These are phyloP conservation scores for Amphiduros pacificus DNA, from an alignment of 2,888 invertebrate species.

Conservation along the genomic window DNA sequence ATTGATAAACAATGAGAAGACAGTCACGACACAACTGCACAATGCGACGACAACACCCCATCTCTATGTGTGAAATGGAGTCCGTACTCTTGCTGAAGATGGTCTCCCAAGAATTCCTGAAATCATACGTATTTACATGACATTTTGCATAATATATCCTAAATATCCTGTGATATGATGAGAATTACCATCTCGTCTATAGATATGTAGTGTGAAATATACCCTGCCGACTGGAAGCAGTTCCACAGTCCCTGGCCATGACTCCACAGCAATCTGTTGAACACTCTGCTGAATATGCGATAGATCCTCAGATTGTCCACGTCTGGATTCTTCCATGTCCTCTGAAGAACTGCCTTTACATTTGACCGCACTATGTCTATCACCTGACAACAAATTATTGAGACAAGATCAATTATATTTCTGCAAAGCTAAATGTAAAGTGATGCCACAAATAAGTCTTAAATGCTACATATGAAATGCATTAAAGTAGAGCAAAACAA, in stretches of 20 bases:
- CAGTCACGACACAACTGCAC: constrained; percentile 59
- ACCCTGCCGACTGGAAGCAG: constrained; percentile 34
- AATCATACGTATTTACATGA: no score
- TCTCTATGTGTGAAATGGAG: constrained; percentile 41
- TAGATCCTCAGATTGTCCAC: constrained; percentile 51
- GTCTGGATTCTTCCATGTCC: constrained; percentile 49
- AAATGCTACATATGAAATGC: not conserved
- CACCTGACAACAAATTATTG: constrained; percentile 39
- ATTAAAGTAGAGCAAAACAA: not conserved
- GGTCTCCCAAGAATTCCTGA: constrained; percentile 56
- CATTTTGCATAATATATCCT: no score
- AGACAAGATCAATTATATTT: no score
- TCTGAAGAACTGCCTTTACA: constrained; percentile 52
- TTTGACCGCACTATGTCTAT: constrained; percentile 58
- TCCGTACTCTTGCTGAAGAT: constrained; percentile 57
- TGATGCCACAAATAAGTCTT: not conserved
- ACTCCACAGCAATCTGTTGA: constrained; percentile 57
- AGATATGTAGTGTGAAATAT: no score
- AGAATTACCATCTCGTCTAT: no score
- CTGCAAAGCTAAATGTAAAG: no score
- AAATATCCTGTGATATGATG: no score
- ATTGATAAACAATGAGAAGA: constrained; percentile 58
- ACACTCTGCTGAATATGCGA: constrained; percentile 54
- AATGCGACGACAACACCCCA: constrained; percentile 56
- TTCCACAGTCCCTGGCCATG: constrained; percentile 60